Conservation (phyloP, 2,797 vertebrate genomes). For the Parauchenoglanis punctatus region DNA sequence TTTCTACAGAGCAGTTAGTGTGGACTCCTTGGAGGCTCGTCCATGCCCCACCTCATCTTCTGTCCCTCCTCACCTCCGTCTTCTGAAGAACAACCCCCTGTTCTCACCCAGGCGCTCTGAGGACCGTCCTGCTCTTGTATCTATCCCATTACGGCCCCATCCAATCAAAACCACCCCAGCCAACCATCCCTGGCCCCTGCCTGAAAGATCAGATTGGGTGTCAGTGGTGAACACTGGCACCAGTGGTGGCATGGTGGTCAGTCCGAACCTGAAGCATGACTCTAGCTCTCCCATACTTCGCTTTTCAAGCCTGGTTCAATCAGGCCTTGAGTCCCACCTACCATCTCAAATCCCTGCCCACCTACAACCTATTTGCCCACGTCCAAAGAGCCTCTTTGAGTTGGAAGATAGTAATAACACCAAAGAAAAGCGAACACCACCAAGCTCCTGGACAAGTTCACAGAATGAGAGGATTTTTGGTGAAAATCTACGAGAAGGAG, state of each 20-base stretch:
- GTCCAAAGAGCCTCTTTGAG: conserved; percentile 53
- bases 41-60: conserved; percentile 29
- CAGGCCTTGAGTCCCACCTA: conserved; percentile 45
- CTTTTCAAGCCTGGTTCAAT: conserved; percentile 59
- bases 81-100: conserved; percentile 44
- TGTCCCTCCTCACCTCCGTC: conserved; percentile 35
- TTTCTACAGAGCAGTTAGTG: conserved; percentile 54
- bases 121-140: conserved; percentile 60
- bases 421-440: conserved; percentile 52
- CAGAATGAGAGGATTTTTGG: conserved; percentile 55
- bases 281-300: conserved; percentile 46
- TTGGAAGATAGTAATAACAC: conserved; percentile 17
- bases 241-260: conserved; percentile 35
- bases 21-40: conserved; percentile 58
- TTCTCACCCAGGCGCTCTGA: conserved; percentile 54
- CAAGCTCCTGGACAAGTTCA: conserved; percentile 10
- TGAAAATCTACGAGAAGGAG: conserved; percentile 55
- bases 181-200: conserved; percentile 64
- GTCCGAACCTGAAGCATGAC: conserved; percentile 41
- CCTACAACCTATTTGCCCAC: neutral
- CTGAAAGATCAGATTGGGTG: conserved; percentile 70
- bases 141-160: conserved; percentile 72
- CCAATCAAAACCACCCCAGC: conserved; percentile 62
- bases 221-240: conserved; percentile 27
- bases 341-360: neutral